Evolutionary conservation across 1,140 invertebrate genomes (phyloP).

Genomic region (Cotesia typhae): DNA sequence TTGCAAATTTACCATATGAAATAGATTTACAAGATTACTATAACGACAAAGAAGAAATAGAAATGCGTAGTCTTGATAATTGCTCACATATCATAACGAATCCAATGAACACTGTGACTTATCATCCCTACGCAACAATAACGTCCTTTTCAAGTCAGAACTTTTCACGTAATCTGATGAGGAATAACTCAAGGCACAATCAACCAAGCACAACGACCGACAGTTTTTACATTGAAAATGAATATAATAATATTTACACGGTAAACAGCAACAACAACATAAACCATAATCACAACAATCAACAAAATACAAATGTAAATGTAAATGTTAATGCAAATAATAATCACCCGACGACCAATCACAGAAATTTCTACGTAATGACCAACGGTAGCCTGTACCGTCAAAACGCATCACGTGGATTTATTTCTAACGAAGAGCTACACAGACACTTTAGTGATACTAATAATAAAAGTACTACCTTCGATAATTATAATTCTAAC

Average conservation of each 20-base stretch:
- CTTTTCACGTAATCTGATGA: slow-evolving; percentile 47
- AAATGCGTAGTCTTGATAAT: slow-evolving; percentile 53
- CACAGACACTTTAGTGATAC: slow-evolving; percentile 3
- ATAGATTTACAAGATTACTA: slow-evolving; percentile 52
- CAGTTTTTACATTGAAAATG: slow-evolving; percentile 53
- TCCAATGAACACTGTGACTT: slow-evolving; percentile 45
- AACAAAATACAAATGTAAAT: too few species aligned
- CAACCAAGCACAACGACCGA: slow-evolving; percentile 42
- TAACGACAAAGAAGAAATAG: slow-evolving; percentile 55
- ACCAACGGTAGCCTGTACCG: background rate
- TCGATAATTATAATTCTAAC: too few species aligned
- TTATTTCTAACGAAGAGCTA: slow-evolving; percentile 27
- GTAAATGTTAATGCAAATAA: background rate
- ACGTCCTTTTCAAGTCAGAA: slow-evolving; percentile 53
- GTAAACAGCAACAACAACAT: slow-evolving; percentile 18
- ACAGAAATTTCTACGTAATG: background rate
- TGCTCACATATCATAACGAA: slow-evolving; percentile 52
- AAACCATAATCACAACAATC: background rate
- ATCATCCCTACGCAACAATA: slow-evolving; percentile 46
- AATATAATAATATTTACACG: slow-evolving; percentile 40
- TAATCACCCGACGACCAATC: slow-evolving; percentile 19
- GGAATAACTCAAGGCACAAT: slow-evolving; percentile 54
- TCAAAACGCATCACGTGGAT: background rate
- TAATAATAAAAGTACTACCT: background rate
- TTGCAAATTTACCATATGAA: slow-evolving; percentile 56